These are phyloP conservation scores for Eudasyphora cyanicolor DNA, from an alignment of 2,888 invertebrate species.

Conservation along the genomic window DNA sequence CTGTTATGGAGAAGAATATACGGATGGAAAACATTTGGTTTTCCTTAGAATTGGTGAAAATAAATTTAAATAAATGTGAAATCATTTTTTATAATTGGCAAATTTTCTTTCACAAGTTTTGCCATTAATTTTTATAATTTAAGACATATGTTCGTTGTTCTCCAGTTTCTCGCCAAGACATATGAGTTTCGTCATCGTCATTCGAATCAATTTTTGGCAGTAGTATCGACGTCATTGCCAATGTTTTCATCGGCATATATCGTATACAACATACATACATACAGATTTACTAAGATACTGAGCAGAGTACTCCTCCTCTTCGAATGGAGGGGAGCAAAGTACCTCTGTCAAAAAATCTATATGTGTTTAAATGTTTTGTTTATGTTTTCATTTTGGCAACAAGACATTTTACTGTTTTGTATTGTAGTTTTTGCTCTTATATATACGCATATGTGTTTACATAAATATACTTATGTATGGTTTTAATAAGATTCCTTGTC, in stretches of 20 bases:
- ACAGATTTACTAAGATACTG: too few species aligned
- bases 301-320: not conserved
- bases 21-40: conserved; percentile 40
- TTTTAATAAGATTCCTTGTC: conserved; percentile 8
- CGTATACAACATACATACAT: too few species aligned
- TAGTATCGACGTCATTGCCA: conserved; percentile 6
- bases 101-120: conserved; percentile 40
- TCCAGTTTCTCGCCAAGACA: not conserved
- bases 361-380: conserved; percentile 28
- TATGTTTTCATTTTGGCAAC: conserved; percentile 31
- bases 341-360: conserved; percentile 27
- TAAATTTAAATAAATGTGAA: conserved; percentile 8
- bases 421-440: too few species aligned
- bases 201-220: not conserved
- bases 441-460: too few species aligned
- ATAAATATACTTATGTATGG: too few species aligned
- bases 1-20: conserved; percentile 4
- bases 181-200: conserved; percentile 12
- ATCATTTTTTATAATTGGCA: conserved; percentile 48
- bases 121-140: not conserved
- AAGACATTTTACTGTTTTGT: not conserved
- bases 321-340: conserved; percentile 8
- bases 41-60: not conserved
- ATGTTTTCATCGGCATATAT: conserved; percentile 1
- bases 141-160: not conserved